A percentile compares a stretch with the other conserved stretches of the same genome.
These are phyloP conservation scores for Clarias fuscus DNA, from an alignment of 2,797 vertebrate species.

Conservation along the genomic window DNA sequence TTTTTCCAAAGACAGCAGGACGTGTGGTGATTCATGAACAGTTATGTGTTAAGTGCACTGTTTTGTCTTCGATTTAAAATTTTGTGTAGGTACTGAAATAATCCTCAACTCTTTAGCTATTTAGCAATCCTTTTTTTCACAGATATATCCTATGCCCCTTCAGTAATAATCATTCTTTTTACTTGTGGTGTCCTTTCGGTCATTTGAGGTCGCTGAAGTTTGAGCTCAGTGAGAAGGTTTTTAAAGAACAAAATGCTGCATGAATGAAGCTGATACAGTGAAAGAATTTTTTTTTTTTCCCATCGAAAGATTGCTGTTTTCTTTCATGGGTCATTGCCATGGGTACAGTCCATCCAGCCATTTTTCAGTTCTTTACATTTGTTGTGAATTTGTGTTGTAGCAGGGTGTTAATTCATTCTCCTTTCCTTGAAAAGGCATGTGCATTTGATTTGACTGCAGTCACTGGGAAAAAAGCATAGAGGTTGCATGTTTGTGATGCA, in stretches of 20 bases:
- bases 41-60: background rate
- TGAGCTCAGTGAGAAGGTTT: background rate
- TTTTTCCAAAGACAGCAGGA: background rate
- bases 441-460: slow-evolving; percentile 63
- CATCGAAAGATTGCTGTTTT: background rate
- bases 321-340: slow-evolving; percentile 19
- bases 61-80: background rate
- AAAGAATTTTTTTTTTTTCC: background rate
- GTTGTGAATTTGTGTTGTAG: slow-evolving; percentile 53
- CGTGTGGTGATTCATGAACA: background rate
- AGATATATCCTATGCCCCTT: background rate
- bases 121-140: background rate
- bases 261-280: background rate
- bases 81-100: background rate
- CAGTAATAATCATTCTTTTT: background rate
- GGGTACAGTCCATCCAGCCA: slow-evolving; percentile 10
- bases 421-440: slow-evolving; percentile 65
- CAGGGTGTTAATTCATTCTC: slow-evolving; percentile 43
- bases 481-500: slow-evolving; percentile 70
- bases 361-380: slow-evolving; percentile 7
- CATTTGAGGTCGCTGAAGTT: background rate
- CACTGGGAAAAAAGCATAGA: slow-evolving; percentile 67
- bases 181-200: background rate
- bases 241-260: background rate
- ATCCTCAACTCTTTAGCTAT: background rate